These are phyloP conservation scores for Sebastes steindachneri DNA, from an alignment of 2,797 vertebrate genomes.

Conservation along the genomic window DNA sequence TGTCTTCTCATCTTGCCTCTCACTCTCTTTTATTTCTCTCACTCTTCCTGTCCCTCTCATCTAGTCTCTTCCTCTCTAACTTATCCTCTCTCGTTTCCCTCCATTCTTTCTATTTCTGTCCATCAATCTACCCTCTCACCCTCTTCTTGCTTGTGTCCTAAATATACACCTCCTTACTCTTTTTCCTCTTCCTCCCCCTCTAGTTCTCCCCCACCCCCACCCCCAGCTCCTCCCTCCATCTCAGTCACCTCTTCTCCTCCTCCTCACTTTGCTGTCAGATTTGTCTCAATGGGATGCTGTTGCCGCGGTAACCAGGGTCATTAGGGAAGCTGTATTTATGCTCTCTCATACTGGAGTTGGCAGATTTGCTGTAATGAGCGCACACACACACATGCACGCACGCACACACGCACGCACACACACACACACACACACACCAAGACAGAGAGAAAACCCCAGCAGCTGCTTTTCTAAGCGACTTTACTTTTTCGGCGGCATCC, in stretches of 20 bases:
- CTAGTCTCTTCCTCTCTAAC: not conserved
- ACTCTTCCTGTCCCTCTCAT: not conserved
- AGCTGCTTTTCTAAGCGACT: not conserved
- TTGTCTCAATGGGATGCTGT: conserved; percentile 78
- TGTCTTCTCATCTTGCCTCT: no score
- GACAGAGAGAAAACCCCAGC: not conserved
- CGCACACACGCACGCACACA: not conserved
- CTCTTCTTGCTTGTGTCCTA: not conserved
- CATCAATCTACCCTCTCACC: not conserved
- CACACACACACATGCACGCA: not conserved
- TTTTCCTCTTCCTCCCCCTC: not conserved
- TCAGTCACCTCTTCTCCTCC: conserved; percentile 1
- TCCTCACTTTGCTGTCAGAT: conserved; percentile 52
- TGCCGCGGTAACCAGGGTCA: conserved; percentile 76
- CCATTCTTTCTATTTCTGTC: not conserved
- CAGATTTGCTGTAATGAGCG: conserved; percentile 55
- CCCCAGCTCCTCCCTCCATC: not conserved
- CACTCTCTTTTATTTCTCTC: not conserved
- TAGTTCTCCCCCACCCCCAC: rapidly evolving
- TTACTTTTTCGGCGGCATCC: not conserved
- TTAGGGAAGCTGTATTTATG: conserved; percentile 78
- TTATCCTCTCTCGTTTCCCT: not conserved
- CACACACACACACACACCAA: not conserved
- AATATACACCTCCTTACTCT: not conserved
- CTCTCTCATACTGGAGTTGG: conserved; percentile 60